Percentiles rank a stretch among this genome's conserved stretches.
Conservation (phyloP, 1,140 invertebrate genomes). For the Wiebesia pumilae region DNA sequence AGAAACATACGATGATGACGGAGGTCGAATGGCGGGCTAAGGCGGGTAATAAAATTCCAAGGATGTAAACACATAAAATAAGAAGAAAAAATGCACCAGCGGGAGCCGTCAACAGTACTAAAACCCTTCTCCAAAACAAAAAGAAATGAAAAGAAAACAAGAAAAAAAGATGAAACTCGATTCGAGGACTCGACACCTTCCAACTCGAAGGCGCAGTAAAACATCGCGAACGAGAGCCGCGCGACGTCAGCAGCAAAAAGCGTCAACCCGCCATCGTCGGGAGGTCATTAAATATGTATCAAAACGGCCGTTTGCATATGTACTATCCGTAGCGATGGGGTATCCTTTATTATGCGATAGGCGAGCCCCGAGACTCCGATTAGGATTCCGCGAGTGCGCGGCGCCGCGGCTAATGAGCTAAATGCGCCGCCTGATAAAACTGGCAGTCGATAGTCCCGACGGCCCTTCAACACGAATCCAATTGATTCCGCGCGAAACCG, state of each 20-base stretch:
- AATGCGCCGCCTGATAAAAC: not conserved
- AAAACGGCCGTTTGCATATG: not conserved
- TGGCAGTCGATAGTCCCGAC: not conserved
- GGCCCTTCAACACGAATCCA: not conserved
- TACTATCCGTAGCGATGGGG: too few species aligned
- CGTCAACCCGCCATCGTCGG: constrained; percentile 3
- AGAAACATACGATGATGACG: not conserved
- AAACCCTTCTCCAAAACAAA: not conserved
- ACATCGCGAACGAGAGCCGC: not conserved
- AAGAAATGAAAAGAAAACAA: too few species aligned
- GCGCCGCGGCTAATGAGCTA: constrained; percentile 40
- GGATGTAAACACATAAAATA: not conserved
- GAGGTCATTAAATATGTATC: constrained; percentile 51
- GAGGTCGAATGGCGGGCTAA: too few species aligned
- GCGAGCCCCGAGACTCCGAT: constrained; percentile 20
- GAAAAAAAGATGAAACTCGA: not conserved
- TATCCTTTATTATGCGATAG: too few species aligned
- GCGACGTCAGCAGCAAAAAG: not conserved
- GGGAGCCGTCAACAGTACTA: not conserved
- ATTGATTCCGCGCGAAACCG: not conserved
- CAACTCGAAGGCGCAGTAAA: not conserved
- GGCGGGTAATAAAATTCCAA: not conserved
- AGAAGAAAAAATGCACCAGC: not conserved
- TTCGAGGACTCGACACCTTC: not conserved
- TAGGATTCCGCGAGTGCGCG: constrained; percentile 43